Conservation (phyloP, 2,888 invertebrate genomes). For the Myopa testacea region DNA sequence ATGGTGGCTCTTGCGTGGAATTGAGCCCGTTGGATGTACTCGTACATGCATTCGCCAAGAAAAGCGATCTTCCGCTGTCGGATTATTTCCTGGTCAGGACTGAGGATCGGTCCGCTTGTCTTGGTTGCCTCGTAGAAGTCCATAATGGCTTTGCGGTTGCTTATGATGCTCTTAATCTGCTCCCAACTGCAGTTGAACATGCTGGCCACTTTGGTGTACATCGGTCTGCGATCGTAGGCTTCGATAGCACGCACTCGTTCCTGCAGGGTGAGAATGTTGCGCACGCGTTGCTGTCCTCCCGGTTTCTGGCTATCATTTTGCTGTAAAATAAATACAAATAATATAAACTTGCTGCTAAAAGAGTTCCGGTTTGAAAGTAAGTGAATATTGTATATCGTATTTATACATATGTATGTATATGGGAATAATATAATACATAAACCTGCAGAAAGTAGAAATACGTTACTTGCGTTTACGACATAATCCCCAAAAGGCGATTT, state of each 20-base stretch:
- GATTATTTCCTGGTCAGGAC: constrained; percentile 52
- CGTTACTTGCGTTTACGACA: no score
- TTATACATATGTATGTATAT: not conserved
- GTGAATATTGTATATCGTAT: not conserved
- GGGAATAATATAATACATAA: not conserved
- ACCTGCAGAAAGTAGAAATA: no score
- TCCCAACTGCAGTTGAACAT: constrained; percentile 66
- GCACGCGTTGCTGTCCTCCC: constrained; percentile 52
- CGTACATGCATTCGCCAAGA: constrained; percentile 63
- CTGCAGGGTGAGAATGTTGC: constrained; percentile 60
- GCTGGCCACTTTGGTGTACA: constrained; percentile 64
- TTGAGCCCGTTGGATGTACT: constrained; percentile 62
- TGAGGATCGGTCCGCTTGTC: constrained; percentile 42
- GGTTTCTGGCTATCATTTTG: constrained; percentile 47
- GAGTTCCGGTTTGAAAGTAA: not conserved
- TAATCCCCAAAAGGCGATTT: not conserved
- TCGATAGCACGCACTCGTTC: constrained; percentile 63
- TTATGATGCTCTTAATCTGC: constrained; percentile 63
- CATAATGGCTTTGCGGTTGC: constrained; percentile 60
- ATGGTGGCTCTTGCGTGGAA: constrained; percentile 56
- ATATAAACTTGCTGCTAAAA: not conserved
- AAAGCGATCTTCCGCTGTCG: constrained; percentile 59
- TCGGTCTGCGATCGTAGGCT: constrained; percentile 62
- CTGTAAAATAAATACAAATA: not conserved
- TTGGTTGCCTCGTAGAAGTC: constrained; percentile 60